A percentile compares a stretch with the other conserved stretches of the same genome.
phyloP scores from a whole-genome alignment of 2,113 vertebrate species.

The Rhinopithecus roxellana region DNA sequence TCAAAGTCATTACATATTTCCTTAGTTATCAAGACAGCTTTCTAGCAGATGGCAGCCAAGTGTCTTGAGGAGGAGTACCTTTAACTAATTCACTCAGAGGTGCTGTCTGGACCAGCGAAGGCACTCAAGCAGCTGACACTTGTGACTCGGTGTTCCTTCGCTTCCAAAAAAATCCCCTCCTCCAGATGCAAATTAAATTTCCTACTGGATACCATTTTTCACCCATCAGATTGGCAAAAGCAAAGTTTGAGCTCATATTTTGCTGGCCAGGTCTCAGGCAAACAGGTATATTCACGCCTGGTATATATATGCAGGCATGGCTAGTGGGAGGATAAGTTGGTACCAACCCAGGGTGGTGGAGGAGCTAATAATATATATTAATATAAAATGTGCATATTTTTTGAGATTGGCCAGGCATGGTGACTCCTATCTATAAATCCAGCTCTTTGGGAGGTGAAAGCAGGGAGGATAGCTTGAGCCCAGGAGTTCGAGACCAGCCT shows the following conservation, averaged over 20 bases:
- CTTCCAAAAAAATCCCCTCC: background rate
- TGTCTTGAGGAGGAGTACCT: background rate
- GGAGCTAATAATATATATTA: background rate
- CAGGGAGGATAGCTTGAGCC: too few relatives aligned
- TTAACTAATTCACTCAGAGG: background rate
- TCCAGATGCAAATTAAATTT: background rate
- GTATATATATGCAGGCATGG: background rate
- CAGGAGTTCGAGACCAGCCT: too few relatives aligned
- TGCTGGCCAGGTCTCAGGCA: background rate
- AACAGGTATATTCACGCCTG: background rate
- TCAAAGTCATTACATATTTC: background rate
- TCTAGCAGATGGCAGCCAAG: background rate
- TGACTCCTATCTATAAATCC: too few relatives aligned
- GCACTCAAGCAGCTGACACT: background rate
- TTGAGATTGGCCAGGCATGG: background rate
- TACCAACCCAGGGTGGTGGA: background rate
- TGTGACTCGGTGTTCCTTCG: background rate
- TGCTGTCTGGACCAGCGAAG: rapidly evolving
- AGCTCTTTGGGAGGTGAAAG: too few relatives aligned
- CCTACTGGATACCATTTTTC: background rate
- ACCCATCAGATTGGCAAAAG: background rate
- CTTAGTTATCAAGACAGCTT: rapidly evolving
- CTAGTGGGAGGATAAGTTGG: background rate
- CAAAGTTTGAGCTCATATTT: background rate
- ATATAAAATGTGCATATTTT: background rate